Conservation (phyloP, 2,797 vertebrate genomes). For the Gorsachius magnificus region DNA sequence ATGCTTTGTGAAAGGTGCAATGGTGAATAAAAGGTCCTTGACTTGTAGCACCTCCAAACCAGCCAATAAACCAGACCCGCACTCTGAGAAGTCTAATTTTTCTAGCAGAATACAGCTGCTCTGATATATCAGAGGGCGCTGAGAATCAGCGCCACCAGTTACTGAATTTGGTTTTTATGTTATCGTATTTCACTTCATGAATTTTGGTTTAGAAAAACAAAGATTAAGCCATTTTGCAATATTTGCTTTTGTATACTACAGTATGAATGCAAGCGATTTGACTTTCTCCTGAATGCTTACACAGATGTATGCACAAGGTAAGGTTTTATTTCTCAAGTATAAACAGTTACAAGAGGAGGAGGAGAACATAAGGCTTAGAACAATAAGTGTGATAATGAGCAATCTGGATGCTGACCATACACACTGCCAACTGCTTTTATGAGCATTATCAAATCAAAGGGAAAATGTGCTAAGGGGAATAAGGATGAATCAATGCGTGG, state of each 20-base stretch:
- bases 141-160: not conserved
- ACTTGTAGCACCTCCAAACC: not conserved
- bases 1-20: not conserved
- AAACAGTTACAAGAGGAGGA: not conserved
- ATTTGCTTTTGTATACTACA: not conserved
- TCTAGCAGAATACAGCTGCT: not conserved
- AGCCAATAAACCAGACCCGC: not conserved
- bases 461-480: conserved; percentile 20
- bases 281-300: not conserved
- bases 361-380: not conserved
- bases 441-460: conserved; percentile 31
- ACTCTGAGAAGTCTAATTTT: not conserved
- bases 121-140: not conserved
- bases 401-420: conserved; percentile 5
- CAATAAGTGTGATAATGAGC: conserved; percentile 13
- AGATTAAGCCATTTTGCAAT: not conserved
- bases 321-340: not conserved
- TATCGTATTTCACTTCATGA: not conserved
- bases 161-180: not conserved
- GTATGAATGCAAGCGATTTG: not conserved
- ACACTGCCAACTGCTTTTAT: conserved; percentile 9
- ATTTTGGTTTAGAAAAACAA: not conserved
- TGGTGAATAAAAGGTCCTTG: not conserved
- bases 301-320: not conserved
- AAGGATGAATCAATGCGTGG: conserved; percentile 26